A percentile compares a stretch with the other conserved stretches of the same genome.
Conservation (phyloP, 2,888 invertebrate species). For the Cheilosia scutellata region DNA sequence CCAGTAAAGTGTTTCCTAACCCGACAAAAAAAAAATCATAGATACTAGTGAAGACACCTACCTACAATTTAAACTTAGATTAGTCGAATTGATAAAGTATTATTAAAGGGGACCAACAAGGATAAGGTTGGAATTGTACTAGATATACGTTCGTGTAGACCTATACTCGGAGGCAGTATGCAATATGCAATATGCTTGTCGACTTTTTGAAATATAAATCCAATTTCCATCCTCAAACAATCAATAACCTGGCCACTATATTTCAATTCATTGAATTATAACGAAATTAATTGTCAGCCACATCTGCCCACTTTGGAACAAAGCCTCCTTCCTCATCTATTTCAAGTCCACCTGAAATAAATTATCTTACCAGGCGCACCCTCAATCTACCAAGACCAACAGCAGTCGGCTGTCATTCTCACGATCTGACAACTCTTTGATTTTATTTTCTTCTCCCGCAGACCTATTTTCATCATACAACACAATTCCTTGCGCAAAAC, state of each 20-base stretch:
- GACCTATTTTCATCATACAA: conserved; percentile 19
- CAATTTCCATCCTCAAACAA: background rate
- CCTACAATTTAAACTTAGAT: too few species aligned
- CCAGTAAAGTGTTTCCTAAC: too few species aligned
- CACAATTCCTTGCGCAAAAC: conserved; percentile 8
- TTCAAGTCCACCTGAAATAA: conserved; percentile 21
- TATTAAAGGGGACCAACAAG: too few species aligned
- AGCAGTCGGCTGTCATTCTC: conserved; percentile 3
- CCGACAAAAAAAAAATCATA: too few species aligned
- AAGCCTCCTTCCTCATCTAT: background rate
- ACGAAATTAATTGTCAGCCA: conserved; percentile 3
- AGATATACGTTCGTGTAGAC: too few species aligned
- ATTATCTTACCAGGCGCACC: conserved; percentile 20
- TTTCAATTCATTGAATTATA: background rate
- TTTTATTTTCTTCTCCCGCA: background rate
- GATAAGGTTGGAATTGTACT: too few species aligned
- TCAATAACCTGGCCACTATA: background rate
- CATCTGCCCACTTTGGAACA: conserved; percentile 5
- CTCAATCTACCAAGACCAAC: background rate
- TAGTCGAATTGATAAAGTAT: too few species aligned
- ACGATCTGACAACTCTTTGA: conserved; percentile 20
- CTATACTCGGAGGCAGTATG: too few species aligned
- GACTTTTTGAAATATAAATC: too few species aligned
- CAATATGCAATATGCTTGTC: too few species aligned
- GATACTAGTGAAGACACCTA: too few species aligned